Evolutionary conservation across 2,797 vertebrate species (phyloP).

Genomic region (Eulemur mongoz): DNA sequence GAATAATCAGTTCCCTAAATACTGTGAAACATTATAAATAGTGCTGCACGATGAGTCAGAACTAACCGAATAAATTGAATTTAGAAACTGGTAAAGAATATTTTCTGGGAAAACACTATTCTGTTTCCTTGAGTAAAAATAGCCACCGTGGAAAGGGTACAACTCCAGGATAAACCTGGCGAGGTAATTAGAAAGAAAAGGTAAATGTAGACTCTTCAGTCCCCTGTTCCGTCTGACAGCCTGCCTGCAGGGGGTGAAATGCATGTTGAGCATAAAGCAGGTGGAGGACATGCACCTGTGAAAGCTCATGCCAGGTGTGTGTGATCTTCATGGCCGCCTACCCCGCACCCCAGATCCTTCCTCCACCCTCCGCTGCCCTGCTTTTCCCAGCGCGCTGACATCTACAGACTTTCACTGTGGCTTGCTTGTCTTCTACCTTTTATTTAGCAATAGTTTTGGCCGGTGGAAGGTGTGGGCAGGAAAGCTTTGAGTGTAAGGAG

Average conservation of each 20-base stretch:
- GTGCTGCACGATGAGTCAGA: neutral
- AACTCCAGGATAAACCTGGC: constrained; percentile 16
- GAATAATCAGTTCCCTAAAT: constrained; percentile 24
- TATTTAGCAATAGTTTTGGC: neutral
- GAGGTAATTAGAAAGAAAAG: neutral
- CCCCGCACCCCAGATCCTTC: fast-evolving
- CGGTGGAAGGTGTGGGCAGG: neutral
- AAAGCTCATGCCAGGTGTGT: neutral
- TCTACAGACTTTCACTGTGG: too few relatives aligned
- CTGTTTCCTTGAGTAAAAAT: constrained; percentile 57
- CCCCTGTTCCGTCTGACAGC: neutral
- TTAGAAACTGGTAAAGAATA: constrained; percentile 43
- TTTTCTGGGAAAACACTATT: constrained; percentile 50
- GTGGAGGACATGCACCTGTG: fast-evolving
- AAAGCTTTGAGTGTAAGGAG: neutral
- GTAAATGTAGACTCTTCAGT: neutral
- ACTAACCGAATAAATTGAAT: neutral
- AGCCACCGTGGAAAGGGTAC: neutral
- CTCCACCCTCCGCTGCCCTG: neutral
- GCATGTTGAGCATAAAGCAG: fast-evolving
- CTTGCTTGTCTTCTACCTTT: neutral
- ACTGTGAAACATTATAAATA: neutral
- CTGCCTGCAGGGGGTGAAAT: fast-evolving
- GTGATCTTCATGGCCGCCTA: fast-evolving
- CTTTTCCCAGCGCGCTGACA: neutral